Conservation (phyloP, 2,888 invertebrate genomes). For the Eupithecia subfuscata region DNA sequence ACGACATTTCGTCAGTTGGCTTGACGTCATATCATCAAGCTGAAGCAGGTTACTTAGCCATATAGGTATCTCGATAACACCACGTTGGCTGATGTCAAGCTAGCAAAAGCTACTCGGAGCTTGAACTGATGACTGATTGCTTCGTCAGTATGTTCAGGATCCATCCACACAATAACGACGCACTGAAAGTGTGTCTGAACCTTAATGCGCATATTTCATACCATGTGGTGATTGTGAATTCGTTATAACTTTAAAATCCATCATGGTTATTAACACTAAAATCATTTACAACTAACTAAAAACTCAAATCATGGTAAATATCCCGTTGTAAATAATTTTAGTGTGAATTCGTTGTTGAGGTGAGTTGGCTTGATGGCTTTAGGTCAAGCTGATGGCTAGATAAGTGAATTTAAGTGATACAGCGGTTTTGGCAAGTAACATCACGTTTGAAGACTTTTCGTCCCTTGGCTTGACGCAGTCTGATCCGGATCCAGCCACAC, state of each 20-base stretch:
- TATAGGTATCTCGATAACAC: background rate
- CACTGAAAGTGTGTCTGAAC: constrained; percentile 96
- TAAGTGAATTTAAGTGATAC: no score
- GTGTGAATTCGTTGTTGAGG: constrained; percentile 94
- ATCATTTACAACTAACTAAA: no score
- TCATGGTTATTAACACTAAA: no score
- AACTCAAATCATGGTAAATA: no score
- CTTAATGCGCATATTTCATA: constrained; percentile 93
- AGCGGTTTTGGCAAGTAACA: no score
- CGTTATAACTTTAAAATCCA: no score
- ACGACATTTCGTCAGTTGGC: background rate
- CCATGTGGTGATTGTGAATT: constrained; percentile 97
- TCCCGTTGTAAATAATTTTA: no score
- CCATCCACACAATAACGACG: constrained; percentile 98
- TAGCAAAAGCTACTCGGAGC: constrained; percentile 93
- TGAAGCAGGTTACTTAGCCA: background rate
- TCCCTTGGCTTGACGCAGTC: no score
- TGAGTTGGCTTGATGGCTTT: constrained; percentile 54
- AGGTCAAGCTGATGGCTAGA: no score
- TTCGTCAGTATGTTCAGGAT: constrained; percentile 98
- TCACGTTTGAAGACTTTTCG: no score
- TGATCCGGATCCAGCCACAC: constrained; percentile 98
- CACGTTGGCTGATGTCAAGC: background rate
- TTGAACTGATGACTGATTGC: constrained; percentile 98
- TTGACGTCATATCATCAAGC: background rate